Conservation (phyloP, 2,797 vertebrate genomes). For the Helostoma temminkii region DNA sequence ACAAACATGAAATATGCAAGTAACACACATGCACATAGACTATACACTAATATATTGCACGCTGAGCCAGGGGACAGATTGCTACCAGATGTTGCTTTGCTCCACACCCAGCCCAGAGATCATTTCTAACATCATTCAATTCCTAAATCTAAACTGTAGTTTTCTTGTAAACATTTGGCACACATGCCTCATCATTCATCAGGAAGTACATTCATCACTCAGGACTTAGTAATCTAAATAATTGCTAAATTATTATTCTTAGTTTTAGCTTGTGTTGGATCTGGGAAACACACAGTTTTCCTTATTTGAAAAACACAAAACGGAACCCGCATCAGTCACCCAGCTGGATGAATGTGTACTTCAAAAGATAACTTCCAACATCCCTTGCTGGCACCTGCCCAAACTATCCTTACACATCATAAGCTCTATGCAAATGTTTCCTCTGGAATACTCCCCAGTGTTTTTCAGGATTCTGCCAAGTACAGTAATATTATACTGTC, state of each 20-base stretch:
- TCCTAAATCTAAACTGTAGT: conserved; percentile 17
- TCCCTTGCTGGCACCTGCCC: background rate
- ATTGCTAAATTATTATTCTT: background rate
- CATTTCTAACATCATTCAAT: conserved; percentile 25
- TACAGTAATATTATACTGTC: background rate
- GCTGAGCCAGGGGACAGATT: conserved; percentile 8
- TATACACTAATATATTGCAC: conserved; percentile 6
- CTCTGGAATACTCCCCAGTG: background rate
- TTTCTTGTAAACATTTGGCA: conserved; percentile 23
- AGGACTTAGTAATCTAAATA: background rate
- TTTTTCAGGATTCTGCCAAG: conserved; percentile 9
- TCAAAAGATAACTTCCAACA: background rate
- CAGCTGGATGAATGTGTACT: background rate
- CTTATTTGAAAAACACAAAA: background rate
- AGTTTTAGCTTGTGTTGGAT: background rate
- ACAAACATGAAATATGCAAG: conserved; percentile 1
- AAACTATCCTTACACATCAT: background rate
- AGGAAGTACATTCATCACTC: background rate
- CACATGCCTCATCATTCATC: conserved; percentile 1
- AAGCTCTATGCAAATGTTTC: conserved; percentile 3
- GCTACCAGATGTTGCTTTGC: conserved; percentile 34
- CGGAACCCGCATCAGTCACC: background rate
- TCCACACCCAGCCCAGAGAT: conserved; percentile 8
- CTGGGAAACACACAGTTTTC: background rate
- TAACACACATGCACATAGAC: background rate